These are phyloP conservation scores for Phymastichus coffea DNA, from an alignment of 1,140 invertebrate genomes.

Conservation along the genomic window DNA sequence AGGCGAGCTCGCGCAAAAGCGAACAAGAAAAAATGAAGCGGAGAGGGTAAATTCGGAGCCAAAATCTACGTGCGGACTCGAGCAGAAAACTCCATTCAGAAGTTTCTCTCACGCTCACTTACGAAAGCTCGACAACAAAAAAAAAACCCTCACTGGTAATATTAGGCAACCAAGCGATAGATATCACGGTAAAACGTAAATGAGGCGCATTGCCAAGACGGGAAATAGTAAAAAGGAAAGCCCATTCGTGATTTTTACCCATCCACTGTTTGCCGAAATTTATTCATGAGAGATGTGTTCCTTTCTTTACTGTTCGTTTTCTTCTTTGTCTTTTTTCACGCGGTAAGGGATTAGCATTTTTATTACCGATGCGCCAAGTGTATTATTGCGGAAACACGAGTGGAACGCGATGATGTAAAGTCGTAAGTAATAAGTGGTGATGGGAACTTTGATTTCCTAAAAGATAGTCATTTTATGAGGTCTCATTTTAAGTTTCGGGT, in stretches of 20 bases:
- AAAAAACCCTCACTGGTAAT: constrained; percentile 2
- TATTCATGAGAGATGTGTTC: constrained; percentile 21
- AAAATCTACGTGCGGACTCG: too few species aligned
- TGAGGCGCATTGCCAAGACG: constrained; percentile 33
- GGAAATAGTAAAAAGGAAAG: constrained; percentile 45
- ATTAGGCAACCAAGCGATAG: too few species aligned
- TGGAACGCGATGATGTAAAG: too few species aligned
- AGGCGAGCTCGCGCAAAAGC: constrained; percentile 1
- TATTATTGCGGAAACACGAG: constrained; percentile 21
- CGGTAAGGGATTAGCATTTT: constrained; percentile 21
- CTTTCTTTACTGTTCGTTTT: neutral
- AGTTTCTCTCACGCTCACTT: constrained; percentile 36
- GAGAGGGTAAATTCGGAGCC: too few species aligned
- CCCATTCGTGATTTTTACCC: constrained; percentile 25
- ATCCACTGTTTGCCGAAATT: constrained; percentile 12
- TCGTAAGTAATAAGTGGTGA: too few species aligned
- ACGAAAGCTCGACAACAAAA: too few species aligned
- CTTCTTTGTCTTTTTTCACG: constrained; percentile 2
- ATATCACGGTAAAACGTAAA: too few species aligned
- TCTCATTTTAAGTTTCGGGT: too few species aligned
- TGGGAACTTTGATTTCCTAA: too few species aligned
- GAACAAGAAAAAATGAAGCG: too few species aligned
- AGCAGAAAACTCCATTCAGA: constrained; percentile 51
- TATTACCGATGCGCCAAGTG: constrained; percentile 16
- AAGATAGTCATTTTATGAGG: too few species aligned